These are phyloP conservation scores for Indicator maculatus DNA, from an alignment of 2,113 vertebrate species.

Conservation along the genomic window DNA sequence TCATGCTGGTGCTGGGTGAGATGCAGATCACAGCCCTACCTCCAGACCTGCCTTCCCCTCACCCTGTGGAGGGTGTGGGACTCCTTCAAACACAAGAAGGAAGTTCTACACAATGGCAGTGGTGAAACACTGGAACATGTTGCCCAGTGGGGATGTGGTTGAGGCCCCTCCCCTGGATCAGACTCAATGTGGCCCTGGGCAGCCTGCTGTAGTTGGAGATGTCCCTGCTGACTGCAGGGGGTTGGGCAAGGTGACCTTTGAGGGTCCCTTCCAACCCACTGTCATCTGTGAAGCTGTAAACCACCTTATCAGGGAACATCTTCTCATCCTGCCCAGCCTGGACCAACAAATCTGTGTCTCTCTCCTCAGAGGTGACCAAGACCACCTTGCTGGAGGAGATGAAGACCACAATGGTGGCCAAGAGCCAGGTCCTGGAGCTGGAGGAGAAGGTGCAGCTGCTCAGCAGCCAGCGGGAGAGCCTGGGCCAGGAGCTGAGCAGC, in stretches of 20 bases:
- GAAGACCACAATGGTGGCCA: slow-evolving; percentile 49
- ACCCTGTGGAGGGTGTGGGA: background rate
- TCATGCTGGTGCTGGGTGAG: background rate
- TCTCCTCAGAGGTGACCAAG: slow-evolving; percentile 38
- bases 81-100: too few species aligned
- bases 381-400: slow-evolving; percentile 73
- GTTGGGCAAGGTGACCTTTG: too few species aligned
- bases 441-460: slow-evolving; percentile 78
- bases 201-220: too few species aligned
- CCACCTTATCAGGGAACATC: background rate
- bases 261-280: too few species aligned
- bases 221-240: too few species aligned
- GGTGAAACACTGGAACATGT: too few species aligned
- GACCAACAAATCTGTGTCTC: background rate
- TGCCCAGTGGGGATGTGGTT: too few species aligned
- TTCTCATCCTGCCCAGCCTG: background rate
- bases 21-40: background rate
- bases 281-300: too few species aligned
- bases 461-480: slow-evolving; percentile 52
- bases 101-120: too few species aligned
- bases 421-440: slow-evolving; percentile 64
- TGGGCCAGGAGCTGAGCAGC: slow-evolving; percentile 72
- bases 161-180: too few species aligned
- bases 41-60: background rate
- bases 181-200: too few species aligned